Evolutionary conservation across 2,888 invertebrate species (phyloP).

Genomic region (Onthophagus sagittarius): DNA sequence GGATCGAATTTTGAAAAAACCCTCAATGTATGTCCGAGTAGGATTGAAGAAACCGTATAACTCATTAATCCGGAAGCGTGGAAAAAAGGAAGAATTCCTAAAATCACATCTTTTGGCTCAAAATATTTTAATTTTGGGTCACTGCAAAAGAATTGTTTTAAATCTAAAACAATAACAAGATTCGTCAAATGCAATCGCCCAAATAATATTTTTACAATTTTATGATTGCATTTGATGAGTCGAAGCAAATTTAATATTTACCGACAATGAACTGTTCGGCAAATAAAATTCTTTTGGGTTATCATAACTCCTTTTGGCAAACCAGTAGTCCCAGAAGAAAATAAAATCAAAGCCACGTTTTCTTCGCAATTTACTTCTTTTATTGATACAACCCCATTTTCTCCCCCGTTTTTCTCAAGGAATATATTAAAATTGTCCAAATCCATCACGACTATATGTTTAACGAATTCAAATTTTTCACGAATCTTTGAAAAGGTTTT

Average conservation of each 20-base stretch:
- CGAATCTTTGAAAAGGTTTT: conserved; percentile 55
- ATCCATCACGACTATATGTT: conserved; percentile 57
- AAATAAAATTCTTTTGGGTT: conserved; percentile 53
- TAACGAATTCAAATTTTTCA: conserved; percentile 35
- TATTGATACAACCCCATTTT: not conserved
- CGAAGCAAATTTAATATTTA: not conserved
- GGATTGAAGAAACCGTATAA: conserved; percentile 27
- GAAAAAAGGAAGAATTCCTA: conserved; percentile 36
- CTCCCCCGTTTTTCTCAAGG: conserved; percentile 24
- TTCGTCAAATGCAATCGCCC: no score
- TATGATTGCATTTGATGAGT: no score
- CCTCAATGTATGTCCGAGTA: conserved; percentile 28
- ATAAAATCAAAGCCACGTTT: conserved; percentile 44
- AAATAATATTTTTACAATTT: no score
- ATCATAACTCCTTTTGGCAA: conserved; percentile 64
- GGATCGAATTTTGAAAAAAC: conserved; percentile 64
- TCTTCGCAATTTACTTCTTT: conserved; percentile 17
- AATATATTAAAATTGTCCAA: conserved; percentile 45
- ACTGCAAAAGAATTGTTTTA: not conserved
- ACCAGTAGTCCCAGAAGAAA: conserved; percentile 69
- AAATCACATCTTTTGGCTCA: conserved; percentile 15
- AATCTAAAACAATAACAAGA: not conserved
- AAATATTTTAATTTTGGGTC: conserved; percentile 20
- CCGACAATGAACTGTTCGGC: conserved; percentile 8
- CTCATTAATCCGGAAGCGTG: conserved; percentile 36